phyloP scores from a whole-genome alignment of 2,113 vertebrate genomes.

The Laticauda colubrina region DNA sequence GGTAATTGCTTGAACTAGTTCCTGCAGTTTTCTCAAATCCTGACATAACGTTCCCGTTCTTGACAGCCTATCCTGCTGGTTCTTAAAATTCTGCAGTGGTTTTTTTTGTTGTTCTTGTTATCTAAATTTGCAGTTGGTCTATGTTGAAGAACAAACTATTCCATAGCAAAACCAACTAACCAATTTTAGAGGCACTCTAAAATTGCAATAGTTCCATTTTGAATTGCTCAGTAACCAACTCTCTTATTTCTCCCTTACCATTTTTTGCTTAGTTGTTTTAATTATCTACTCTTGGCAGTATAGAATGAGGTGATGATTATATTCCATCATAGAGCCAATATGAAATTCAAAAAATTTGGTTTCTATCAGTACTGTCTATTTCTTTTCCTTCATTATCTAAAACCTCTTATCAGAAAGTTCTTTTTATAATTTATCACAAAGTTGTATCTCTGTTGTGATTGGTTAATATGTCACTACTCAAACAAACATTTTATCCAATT shows the following conservation, averaged over 20 bases:
- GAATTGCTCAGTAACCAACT: fast-evolving
- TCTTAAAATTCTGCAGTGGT: not conserved
- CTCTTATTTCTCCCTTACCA: fast-evolving
- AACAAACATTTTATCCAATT: not conserved
- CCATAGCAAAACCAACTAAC: fast-evolving
- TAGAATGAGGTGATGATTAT: not conserved
- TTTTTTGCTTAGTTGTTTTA: not conserved
- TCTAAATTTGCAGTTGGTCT: fast-evolving
- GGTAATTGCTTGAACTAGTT: not conserved
- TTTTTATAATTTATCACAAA: not conserved
- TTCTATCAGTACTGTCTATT: not conserved
- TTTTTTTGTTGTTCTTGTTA: not conserved
- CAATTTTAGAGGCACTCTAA: not conserved
- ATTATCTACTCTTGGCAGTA: not conserved
- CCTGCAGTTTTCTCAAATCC: not conserved
- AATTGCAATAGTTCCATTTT: fast-evolving
- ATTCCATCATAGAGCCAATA: not conserved
- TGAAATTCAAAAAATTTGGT: not conserved
- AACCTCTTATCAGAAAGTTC: not conserved
- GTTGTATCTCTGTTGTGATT: not conserved
- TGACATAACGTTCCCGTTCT: not conserved
- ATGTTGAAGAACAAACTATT: not conserved
- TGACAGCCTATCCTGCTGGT: not conserved
- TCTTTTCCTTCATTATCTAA: not conserved
- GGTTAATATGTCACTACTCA: not conserved